These are phyloP conservation scores for Nymphalis polychloros DNA, from an alignment of 2,888 invertebrate genomes.

Conservation along the genomic window DNA sequence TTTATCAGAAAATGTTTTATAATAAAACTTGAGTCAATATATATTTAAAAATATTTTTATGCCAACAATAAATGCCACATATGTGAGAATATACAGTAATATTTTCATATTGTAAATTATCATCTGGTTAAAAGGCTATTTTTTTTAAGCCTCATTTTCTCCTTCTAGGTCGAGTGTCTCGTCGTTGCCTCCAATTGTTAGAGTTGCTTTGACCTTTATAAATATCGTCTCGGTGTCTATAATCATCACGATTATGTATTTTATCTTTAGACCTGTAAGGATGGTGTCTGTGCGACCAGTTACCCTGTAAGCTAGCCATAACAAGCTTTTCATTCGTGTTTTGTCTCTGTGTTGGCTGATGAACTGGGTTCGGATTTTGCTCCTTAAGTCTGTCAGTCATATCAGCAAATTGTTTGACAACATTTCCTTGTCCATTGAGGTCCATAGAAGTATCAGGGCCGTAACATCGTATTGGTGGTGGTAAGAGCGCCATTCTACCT, in stretches of 20 bases:
- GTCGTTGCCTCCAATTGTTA: constrained; percentile 47
- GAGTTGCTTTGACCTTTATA: constrained; percentile 45
- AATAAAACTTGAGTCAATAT: too few relatives aligned
- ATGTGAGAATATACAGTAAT: constrained; percentile 1
- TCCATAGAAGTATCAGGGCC: constrained; percentile 60
- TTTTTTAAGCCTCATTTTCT: constrained; percentile 20
- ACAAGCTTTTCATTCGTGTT: constrained; percentile 60
- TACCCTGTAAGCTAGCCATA: constrained; percentile 74
- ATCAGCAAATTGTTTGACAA: constrained; percentile 64
- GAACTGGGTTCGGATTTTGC: constrained; percentile 48
- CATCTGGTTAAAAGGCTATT: not conserved
- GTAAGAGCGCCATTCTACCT: constrained; percentile 55
- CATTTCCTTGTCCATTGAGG: constrained; percentile 50
- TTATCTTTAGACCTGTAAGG: constrained; percentile 65
- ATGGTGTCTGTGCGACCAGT: constrained; percentile 75
- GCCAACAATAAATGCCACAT: too few relatives aligned
- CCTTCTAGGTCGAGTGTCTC: constrained; percentile 22
- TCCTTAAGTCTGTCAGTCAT: constrained; percentile 65
- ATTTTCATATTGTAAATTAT: not conserved
- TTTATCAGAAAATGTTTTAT: too few relatives aligned
- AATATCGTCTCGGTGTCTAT: constrained; percentile 54
- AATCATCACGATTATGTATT: constrained; percentile 52
- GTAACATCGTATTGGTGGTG: constrained; percentile 67
- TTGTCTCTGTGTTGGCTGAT: constrained; percentile 46
- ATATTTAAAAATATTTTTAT: too few relatives aligned